Base-by-base conservation (phyloP, 37 sponge, comb jelly and placozoan species). In the Diacarnus erythraeanus region DNA sequence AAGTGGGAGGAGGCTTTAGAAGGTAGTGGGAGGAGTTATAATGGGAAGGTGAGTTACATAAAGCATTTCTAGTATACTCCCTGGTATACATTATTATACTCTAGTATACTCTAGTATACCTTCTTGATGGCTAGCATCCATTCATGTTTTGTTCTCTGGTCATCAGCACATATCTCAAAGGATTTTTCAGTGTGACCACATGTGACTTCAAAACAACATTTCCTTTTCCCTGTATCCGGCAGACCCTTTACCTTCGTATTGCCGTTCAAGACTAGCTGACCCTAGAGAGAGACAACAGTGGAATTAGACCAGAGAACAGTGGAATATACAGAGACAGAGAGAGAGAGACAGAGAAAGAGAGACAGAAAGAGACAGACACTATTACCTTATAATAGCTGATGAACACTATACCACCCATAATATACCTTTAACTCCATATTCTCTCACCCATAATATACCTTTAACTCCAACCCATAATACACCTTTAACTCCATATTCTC, bases 91-190 rank as follows among this genome's bases (percentile, higher is more conserved):
- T 54, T 12, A 21, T 18, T n/a, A n/a, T n/a, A n/a, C n/a, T n/a
- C n/a, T n/a, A n/a, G n/a, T n/a, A n/a, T n/a, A n/a, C n/a, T n/a
- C n/a, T n/a, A n/a, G n/a, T n/a, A 12, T 47, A 91, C 92, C 87
- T 91, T 86, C 25, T 25, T 64, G n/a, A 91, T 78, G 51, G 87
- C 87, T 36, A 79, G 68, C 70, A 91, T 75, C 92, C 92, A 91
- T 1, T 81, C 74, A 3, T 86, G 83, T 47, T 86, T 91, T 21
- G 37, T 69, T 51, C 71, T 31, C 34, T 86, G 78, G 56, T 78
- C 80, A 5, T 86, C 84, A 29, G 92, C 87, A 43, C 27, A 60
- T 25, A 91, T 86, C 38, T 83, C 80, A 75, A 83, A 86, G 0
- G 59, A 42, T 25, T 10, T 68, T 37, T 80, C 92, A n/a, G 74